Evolutionary conservation across 2,113 vertebrate species (phyloP), one percentile per base, ranked within the genome.

Genomic region (Pachypanchax playfairii): DNA sequence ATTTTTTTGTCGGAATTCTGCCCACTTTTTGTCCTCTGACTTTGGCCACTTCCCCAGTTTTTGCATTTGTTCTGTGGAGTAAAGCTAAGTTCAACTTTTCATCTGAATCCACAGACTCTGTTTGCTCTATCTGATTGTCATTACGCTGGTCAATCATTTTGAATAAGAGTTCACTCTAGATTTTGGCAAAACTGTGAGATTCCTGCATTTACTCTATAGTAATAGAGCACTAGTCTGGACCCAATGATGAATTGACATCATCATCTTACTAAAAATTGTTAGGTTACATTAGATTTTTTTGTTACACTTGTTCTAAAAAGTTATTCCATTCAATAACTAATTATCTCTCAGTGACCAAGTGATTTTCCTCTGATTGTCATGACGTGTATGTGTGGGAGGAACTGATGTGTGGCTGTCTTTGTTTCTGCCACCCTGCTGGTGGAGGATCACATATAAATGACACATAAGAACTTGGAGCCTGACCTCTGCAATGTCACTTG

Each of bases 401-500:
- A 61, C 48, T 52, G 44, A 64, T 63, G 66, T 75, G 73, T 61
- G 70, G 47, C 71, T 28, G 22, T 51, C 68, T 48, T 25, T 72
- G 59, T 65, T 71, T 55, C 64, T 73, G 58, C 12, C 43, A 39
- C 46, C 43, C 79, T 57, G 51, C 57, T 72, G 57, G 70, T 56
- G 69, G 43, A 56, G 36, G 49, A 21, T 54, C 24, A 35, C 14
- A 31, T 50, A 50, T 28, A 31, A 52, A 70, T 31, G 5, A 55
- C 71, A 39, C 41, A 50, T 26, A 58, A 51, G 1, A 67, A 82
- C 57, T 58, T 87, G 77, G 59, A 83, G 77, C 61, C n/a, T 89
- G 90, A 91, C 89, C 86, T 88, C 85, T 70, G 82, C 80, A 88
- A 80, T 89, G 90, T 84, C 83, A 89, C 71, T 77, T 85, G 63